Evolutionary conservation across 2,113 vertebrate genomes (phyloP).

Genomic region (Thunnus thynnus): DNA sequence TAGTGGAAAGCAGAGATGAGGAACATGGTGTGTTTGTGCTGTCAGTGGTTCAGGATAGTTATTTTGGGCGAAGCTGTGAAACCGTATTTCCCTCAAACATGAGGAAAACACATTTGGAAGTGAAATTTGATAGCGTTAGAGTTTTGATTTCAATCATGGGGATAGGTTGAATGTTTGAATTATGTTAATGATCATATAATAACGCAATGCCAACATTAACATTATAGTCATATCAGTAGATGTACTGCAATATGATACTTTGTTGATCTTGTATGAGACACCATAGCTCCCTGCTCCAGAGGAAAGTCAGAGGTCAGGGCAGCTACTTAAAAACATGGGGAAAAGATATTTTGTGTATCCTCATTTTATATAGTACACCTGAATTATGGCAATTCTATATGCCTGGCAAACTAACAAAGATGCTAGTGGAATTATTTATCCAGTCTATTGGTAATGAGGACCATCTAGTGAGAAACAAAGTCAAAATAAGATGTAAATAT

Average conservation of each 20-base stretch:
- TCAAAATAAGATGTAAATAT: neutral
- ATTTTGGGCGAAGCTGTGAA: conserved; percentile 53
- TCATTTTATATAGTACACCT: neutral
- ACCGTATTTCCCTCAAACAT: conserved; percentile 46
- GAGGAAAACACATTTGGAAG: conserved; percentile 57
- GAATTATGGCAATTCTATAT: neutral
- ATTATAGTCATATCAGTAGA: conserved; percentile 54
- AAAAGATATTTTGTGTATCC: neutral
- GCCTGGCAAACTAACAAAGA: neutral
- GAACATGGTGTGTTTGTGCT: conserved; percentile 22
- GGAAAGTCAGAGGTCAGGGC: conserved; percentile 23
- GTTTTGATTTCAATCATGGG: conserved; percentile 28
- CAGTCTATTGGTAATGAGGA: neutral
- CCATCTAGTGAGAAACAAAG: neutral
- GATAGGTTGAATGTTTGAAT: conserved; percentile 33
- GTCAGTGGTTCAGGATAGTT: conserved; percentile 47
- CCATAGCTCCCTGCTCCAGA: neutral
- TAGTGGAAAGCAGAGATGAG: conserved; percentile 47
- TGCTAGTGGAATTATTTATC: neutral
- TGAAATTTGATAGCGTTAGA: conserved; percentile 35
- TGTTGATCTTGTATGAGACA: conserved; percentile 25
- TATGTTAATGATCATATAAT: conserved; percentile 59
- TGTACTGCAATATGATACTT: conserved; percentile 41
- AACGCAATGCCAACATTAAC: conserved; percentile 25
- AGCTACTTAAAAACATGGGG: neutral